Evolutionary conservation across 2,888 invertebrate genomes (phyloP).

Genomic region (Ptychoptera contaminata): DNA sequence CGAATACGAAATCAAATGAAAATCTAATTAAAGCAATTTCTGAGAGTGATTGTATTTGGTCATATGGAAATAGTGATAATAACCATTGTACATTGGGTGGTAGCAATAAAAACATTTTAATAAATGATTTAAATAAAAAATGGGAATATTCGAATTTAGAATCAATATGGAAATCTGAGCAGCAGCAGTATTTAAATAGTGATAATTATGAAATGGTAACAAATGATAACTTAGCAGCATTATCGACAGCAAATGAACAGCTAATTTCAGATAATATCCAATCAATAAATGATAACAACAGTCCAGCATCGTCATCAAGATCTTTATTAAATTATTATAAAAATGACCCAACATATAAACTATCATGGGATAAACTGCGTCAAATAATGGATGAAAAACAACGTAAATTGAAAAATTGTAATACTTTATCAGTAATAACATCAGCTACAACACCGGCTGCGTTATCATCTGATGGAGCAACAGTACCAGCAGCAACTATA

Average conservation of each 20-base stretch:
- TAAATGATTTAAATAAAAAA: constrained; percentile 6
- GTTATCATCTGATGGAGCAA: background rate
- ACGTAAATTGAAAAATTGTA: too few relatives aligned
- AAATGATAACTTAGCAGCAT: background rate
- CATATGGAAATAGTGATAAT: background rate
- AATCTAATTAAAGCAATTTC: too few relatives aligned
- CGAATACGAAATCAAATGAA: constrained; percentile 12
- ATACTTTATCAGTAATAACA: background rate
- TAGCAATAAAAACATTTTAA: background rate
- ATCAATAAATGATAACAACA: too few relatives aligned
- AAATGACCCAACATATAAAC: too few relatives aligned
- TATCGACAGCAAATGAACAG: constrained; percentile 1
- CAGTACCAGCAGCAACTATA: too few relatives aligned
- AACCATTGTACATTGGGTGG: background rate
- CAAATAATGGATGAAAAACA: too few relatives aligned
- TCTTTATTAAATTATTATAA: too few relatives aligned
- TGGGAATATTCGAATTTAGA: constrained; percentile 22
- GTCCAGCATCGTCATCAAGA: too few relatives aligned
- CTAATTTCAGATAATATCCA: too few relatives aligned
- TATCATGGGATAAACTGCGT: too few relatives aligned
- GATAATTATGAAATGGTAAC: too few relatives aligned
- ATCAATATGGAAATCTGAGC: constrained; percentile 18
- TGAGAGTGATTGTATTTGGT: too few relatives aligned
- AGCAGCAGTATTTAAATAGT: constrained; percentile 2
- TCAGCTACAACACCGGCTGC: background rate